These are phyloP conservation scores for Anarhynchus alexandrinus DNA, from an alignment of 2,113 vertebrate species.

Conservation along the genomic window DNA sequence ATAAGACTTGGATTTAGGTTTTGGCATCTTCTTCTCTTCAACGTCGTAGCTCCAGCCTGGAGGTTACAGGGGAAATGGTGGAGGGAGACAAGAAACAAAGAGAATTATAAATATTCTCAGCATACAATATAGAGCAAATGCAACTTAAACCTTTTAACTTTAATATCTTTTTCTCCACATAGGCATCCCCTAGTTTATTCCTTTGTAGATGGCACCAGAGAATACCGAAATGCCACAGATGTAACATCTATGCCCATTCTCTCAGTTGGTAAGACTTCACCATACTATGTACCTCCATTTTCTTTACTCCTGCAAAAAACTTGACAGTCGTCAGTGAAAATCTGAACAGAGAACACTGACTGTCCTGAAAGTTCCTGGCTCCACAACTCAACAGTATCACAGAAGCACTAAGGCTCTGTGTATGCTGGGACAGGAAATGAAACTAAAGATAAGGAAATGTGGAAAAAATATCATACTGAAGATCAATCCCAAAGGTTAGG, in stretches of 20 bases:
- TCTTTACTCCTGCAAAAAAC: neutral
- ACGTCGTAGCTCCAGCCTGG: slow-evolving; percentile 95
- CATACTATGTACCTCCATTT: neutral
- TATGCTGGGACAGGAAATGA: neutral
- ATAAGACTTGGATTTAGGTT: slow-evolving; percentile 94
- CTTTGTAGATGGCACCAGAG: neutral
- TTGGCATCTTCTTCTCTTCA: slow-evolving; percentile 86
- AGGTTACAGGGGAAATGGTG: neutral
- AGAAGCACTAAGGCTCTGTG: neutral
- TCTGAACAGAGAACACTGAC: neutral
- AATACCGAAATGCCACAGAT: neutral
- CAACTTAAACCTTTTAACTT: slow-evolving; percentile 14
- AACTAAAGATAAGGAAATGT: neutral
- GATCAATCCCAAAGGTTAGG: neutral
- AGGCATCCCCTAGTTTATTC: neutral
- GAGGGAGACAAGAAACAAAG: neutral
- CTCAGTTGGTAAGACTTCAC: neutral
- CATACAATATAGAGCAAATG: neutral
- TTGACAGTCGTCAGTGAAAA: neutral
- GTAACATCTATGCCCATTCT: neutral
- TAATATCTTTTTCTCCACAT: neutral
- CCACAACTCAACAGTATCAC: neutral
- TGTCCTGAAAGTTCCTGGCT: neutral
- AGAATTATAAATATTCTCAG: slow-evolving; percentile 55
- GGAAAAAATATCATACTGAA: neutral